phyloP scores from a whole-genome alignment of 2,888 invertebrate species.

The Pyrochroa serraticornis region DNA sequence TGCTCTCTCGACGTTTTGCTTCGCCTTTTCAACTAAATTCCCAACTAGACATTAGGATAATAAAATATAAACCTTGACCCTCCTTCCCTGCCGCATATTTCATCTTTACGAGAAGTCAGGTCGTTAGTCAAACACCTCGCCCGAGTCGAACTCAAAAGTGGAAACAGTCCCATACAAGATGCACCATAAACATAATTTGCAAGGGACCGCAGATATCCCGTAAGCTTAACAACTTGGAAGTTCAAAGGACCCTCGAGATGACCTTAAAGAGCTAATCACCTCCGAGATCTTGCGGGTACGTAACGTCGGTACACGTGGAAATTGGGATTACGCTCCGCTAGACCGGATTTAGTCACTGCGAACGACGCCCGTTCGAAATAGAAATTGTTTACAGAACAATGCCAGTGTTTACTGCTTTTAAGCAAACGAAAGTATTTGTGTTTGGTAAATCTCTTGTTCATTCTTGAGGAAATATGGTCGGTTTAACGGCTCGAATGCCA shows the following conservation, averaged over 20 bases:
- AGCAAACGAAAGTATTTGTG: constrained; percentile 37
- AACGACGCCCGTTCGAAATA: constrained; percentile 31
- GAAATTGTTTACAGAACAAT: constrained; percentile 41
- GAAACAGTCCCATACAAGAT: background rate
- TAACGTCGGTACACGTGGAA: constrained; percentile 23
- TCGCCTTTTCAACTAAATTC: no score
- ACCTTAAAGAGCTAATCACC: constrained; percentile 31
- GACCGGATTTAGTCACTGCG: constrained; percentile 31
- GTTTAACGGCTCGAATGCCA: constrained; percentile 13
- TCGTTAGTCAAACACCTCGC: no score
- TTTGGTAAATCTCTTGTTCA: constrained; percentile 36
- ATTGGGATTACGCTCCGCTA: constrained; percentile 25
- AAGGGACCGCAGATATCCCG: constrained; percentile 17
- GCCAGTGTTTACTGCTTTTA: constrained; percentile 34
- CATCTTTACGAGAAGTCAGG: no score
- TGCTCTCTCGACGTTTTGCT: no score
- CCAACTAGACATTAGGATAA: no score
- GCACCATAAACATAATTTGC: constrained; percentile 19
- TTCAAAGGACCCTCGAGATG: constrained; percentile 27
- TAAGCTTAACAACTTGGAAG: constrained; percentile 22
- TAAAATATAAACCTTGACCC: no score
- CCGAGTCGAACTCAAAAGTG: no score
- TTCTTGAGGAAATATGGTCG: constrained; percentile 21
- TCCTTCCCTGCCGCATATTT: no score
- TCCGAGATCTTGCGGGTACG: constrained; percentile 26